Conservation (phyloP, 2,113 vertebrate species). For the Sigmodon hispidus region DNA sequence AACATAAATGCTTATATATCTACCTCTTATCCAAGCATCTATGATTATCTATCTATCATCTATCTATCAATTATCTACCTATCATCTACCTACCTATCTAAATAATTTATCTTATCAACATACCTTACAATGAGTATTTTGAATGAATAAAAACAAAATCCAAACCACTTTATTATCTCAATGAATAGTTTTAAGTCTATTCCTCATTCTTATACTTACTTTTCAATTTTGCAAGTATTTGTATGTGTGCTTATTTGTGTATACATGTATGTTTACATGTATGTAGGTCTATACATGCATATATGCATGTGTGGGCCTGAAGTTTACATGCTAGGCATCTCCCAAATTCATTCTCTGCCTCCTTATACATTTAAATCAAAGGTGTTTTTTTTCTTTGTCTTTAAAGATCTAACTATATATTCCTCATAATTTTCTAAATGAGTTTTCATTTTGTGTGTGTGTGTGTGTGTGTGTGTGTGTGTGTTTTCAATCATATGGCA, state of each 20-base stretch:
- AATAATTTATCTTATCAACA: background rate
- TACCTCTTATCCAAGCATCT: too few relatives aligned
- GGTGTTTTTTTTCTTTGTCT: background rate
- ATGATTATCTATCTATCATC: background rate
- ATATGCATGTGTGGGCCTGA: background rate
- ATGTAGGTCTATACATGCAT: too few relatives aligned
- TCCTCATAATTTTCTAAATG: background rate
- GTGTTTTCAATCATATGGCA: background rate
- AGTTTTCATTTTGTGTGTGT: constrained; percentile 40
- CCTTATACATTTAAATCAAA: background rate
- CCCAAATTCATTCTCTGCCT: background rate
- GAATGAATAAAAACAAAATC: background rate
- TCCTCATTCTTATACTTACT: background rate
- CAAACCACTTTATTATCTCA: background rate
- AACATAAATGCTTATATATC: background rate
- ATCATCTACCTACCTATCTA: background rate
- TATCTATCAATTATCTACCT: too few relatives aligned
- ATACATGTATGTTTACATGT: background rate
- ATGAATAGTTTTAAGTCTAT: constrained; percentile 35
- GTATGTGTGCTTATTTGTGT: background rate
- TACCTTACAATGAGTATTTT: background rate
- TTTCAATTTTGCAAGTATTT: background rate
- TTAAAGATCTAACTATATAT: constrained; percentile 42
- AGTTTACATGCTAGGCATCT: background rate
- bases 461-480: constrained; percentile 34